Evolutionary conservation across 1,140 invertebrate species (phyloP), one percentile per base, ranked within the genome.

Genomic region (Drosophila nebulosa): DNA sequence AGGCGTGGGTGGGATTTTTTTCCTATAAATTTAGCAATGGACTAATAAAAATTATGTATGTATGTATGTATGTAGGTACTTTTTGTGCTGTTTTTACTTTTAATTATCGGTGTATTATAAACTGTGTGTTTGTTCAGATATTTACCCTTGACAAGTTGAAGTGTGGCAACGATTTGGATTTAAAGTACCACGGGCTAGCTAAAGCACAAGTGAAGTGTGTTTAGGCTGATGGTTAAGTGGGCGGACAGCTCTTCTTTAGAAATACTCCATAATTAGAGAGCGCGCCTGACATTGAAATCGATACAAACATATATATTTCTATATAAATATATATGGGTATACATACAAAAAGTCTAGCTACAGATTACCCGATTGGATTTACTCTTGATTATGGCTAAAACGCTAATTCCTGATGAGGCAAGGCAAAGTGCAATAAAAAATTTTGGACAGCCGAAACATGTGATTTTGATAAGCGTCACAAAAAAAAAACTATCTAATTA

Each of bases 41-140:
- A 64, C 30, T 64, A 57, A 67, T 52, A 24, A 36, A 51, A 60
- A 35, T 42, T 6, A 27, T 4, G 0, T 30, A 30, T 30, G 27
- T 6, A 27, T 4, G 0, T 30, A 30, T 30, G 27, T 36, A 64
- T 22, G 46, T 30, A 27, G 55, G 35, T 36, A 59, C 14, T 56
- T 73, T 74, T 60, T 3, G 59, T 53, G 12, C 46, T 21, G 6
- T 46, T 46, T 7, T 46, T 42, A 30, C 18, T 21, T 26, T 36
- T 66, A 56, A 66, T 62, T 74, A 66, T 74, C 50, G 55, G 64
- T 56, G 4, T 46, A 46, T 12, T 51, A 24, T 67, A 52, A 16
- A 58, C 66, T 46, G 16, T 46, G 39, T 42, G 39, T 42, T 42
- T 16, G 7, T 46, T 46, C 39, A 58, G 32, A 58, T 58, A 36